Evolutionary conservation across 2,113 vertebrate genomes (phyloP).

Genomic region (Rattus rattus): DNA sequence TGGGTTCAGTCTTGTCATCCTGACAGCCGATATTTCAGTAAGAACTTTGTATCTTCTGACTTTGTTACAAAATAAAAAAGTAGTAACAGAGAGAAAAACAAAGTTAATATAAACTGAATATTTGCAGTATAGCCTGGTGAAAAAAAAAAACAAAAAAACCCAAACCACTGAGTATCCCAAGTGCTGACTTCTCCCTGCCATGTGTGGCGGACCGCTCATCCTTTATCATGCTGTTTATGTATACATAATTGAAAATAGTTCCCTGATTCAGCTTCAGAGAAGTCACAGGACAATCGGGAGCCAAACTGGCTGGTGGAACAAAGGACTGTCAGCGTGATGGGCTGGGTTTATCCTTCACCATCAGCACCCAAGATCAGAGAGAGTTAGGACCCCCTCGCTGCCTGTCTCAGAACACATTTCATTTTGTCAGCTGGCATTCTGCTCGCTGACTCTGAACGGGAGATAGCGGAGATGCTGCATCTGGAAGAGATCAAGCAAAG

Average conservation of each 20-base stretch:
- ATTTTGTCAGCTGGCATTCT: constrained; percentile 37
- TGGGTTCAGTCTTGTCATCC: not conserved
- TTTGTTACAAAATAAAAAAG: constrained; percentile 11
- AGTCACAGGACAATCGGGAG: not conserved
- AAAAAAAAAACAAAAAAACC: not conserved
- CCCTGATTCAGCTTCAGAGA: not conserved
- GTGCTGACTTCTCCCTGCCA: not conserved
- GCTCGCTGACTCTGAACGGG: not conserved
- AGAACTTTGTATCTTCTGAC: constrained; percentile 11
- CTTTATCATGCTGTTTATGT: not conserved
- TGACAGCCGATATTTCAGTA: not conserved
- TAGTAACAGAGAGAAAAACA: not conserved
- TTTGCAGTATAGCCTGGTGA: not conserved
- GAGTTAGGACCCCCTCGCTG: not conserved
- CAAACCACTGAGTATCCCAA: not conserved
- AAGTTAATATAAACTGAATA: not conserved
- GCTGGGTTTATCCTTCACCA: not conserved
- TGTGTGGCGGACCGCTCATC: not conserved
- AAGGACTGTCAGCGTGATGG: not conserved
- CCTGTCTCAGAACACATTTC: constrained; percentile 29
- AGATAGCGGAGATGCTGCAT: constrained; percentile 47
- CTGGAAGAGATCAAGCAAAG: constrained; percentile 71
- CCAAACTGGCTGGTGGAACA: not conserved
- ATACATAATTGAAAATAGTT: not conserved
- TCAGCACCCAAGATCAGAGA: not conserved